A percentile compares a stretch with the other conserved stretches of the same genome.
Evolutionary conservation across 2,113 vertebrate species (phyloP).

Genomic region (Catharus fuscescens): DNA sequence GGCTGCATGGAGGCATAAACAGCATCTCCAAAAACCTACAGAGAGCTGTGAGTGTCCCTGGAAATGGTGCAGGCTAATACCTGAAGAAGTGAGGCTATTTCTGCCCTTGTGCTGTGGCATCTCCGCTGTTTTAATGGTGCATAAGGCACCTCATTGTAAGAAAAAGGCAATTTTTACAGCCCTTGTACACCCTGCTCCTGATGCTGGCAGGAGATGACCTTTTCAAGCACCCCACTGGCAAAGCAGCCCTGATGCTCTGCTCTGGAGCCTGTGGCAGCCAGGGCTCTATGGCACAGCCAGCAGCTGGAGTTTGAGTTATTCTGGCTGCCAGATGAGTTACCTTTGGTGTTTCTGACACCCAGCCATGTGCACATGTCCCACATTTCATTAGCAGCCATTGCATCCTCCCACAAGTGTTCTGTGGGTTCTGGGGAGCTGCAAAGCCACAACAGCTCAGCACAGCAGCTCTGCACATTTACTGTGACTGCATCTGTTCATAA

Average conservation of each 20-base stretch:
- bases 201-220: not conserved
- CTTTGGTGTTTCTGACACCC: not conserved
- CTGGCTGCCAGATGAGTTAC: not conserved
- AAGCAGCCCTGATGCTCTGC: not conserved
- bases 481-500: not conserved
- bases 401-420: accelerated
- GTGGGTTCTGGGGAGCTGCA: not conserved
- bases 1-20: not conserved
- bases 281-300: not conserved
- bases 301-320: not conserved
- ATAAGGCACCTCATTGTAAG: not conserved
- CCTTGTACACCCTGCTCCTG: not conserved
- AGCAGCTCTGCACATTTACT: not conserved
- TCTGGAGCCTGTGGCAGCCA: not conserved
- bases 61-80: not conserved
- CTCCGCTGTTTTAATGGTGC: not conserved
- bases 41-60: not conserved
- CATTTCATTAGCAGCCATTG: accelerated
- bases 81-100: not conserved
- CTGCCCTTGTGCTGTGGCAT: not conserved
- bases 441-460: not conserved
- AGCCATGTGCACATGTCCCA: accelerated
- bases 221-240: not conserved
- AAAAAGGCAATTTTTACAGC: not conserved
- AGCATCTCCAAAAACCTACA: not conserved